phyloP scores from a whole-genome alignment of 2,888 invertebrate genomes.

The Drosophila bunnanda region DNA sequence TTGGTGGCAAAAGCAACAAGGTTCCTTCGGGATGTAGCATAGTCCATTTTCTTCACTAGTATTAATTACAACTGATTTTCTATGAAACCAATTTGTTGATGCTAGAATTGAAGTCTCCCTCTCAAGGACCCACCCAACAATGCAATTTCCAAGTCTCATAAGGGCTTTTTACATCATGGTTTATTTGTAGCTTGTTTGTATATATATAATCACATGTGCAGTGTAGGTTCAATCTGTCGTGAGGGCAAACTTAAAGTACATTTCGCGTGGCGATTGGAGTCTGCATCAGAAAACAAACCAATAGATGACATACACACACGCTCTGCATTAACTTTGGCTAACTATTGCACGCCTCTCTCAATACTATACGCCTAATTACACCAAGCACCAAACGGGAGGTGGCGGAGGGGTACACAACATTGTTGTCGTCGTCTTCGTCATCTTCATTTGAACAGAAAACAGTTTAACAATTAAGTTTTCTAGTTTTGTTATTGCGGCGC shows the following conservation, averaged over 20 bases:
- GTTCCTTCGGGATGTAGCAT: background rate
- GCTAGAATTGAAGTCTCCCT: background rate
- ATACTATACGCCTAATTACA: slow-evolving; percentile 61
- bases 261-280: slow-evolving; percentile 31
- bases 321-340: slow-evolving; percentile 72
- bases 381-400: slow-evolving; percentile 68
- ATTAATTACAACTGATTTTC: background rate
- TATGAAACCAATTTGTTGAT: background rate
- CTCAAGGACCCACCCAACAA: background rate
- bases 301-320: slow-evolving; percentile 51
- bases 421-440: slow-evolving; percentile 41
- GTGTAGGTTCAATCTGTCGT: slow-evolving; percentile 60
- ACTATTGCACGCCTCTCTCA: slow-evolving; percentile 68
- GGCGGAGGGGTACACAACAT: slow-evolving; percentile 64
- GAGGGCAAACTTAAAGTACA: slow-evolving; percentile 54
- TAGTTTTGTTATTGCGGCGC: slow-evolving; percentile 60
- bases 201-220: slow-evolving; percentile 76
- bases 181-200: slow-evolving; percentile 63
- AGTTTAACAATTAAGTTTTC: slow-evolving; percentile 37
- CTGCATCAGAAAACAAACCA: slow-evolving; percentile 47
- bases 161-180: slow-evolving; percentile 37
- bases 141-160: background rate
- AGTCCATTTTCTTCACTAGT: background rate
- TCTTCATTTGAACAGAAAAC: slow-evolving; percentile 32
- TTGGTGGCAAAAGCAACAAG: background rate